A percentile compares a stretch with the other conserved stretches of the same genome.
phyloP scores from a whole-genome alignment of 2,113 vertebrate genomes.

The Pelvicachromis taeniatus region DNA sequence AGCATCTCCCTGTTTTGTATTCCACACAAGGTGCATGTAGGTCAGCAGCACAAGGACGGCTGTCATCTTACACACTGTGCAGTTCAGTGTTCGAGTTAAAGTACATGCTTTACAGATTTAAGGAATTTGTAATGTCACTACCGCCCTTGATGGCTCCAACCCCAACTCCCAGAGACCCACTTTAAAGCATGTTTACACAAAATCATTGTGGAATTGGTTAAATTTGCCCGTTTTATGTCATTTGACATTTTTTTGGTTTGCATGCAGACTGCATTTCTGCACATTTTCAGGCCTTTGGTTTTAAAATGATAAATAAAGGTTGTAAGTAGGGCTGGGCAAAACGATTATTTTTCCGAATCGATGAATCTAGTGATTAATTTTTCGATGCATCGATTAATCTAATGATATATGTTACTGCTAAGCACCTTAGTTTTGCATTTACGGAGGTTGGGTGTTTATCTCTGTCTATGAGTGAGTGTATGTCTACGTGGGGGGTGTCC shows the following conservation, averaged over 20 bases:
- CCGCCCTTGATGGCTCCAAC: neutral
- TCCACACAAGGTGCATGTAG: slow-evolving; percentile 13
- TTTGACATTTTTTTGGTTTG: neutral
- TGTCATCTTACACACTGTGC: neutral
- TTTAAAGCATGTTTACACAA: neutral
- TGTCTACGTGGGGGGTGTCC: too few species aligned
- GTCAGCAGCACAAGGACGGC: neutral
- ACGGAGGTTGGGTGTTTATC: too few species aligned
- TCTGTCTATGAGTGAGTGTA: too few species aligned
- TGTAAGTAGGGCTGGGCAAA: too few species aligned
- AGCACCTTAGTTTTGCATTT: too few species aligned
- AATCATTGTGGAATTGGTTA: neutral
- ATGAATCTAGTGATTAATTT: too few species aligned
- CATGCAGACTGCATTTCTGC: neutral
- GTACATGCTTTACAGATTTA: neutral
- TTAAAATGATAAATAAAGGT: neutral
- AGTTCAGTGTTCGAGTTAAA: neutral
- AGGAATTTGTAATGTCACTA: neutral
- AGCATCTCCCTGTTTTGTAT: neutral
- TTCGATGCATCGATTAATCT: too few species aligned
- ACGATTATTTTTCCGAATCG: too few species aligned
- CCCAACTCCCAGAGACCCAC: neutral
- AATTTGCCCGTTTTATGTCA: neutral
- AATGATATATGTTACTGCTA: too few species aligned
- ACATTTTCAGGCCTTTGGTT: slow-evolving; percentile 17